These are phyloP conservation scores for Trochalopteron elliotii DNA, from an alignment of 2,113 vertebrate genomes.

Conservation along the genomic window DNA sequence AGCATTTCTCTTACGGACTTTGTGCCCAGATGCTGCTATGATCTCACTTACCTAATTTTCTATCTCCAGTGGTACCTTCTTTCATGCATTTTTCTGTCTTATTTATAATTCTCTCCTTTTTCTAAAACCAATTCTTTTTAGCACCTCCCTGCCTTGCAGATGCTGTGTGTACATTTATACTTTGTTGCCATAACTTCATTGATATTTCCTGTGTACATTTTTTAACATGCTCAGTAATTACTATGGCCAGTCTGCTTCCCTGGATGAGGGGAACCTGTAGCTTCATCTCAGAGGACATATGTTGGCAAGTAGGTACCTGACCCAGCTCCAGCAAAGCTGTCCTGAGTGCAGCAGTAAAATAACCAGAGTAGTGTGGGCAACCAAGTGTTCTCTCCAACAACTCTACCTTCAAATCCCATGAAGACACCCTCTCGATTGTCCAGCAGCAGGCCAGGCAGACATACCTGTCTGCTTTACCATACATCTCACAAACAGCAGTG, in stretches of 20 bases:
- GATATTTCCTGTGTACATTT: background rate
- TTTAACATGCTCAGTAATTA: background rate
- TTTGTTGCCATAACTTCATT: background rate
- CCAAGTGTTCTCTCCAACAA: background rate
- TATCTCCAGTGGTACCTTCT: background rate
- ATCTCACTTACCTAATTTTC: background rate
- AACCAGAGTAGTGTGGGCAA: background rate
- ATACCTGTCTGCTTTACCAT: background rate
- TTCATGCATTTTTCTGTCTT: background rate
- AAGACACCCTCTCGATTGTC: background rate
- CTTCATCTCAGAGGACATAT: background rate
- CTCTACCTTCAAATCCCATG: background rate
- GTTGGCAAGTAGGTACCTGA: background rate
- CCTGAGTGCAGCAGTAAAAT: background rate
- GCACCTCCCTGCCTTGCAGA: background rate
- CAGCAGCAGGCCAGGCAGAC: background rate
- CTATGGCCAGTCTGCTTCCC: background rate
- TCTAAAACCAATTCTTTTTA: background rate
- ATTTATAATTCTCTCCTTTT: background rate
- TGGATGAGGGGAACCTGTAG: background rate
- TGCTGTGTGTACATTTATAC: background rate
- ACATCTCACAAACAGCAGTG: background rate
- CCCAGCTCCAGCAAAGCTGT: background rate
- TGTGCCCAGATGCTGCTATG: background rate
- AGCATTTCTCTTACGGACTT: background rate